A percentile compares a stretch with the other conserved stretches of the same genome.
Conservation (phyloP, 2,888 invertebrate species). For the Agrotis ipsilon region DNA sequence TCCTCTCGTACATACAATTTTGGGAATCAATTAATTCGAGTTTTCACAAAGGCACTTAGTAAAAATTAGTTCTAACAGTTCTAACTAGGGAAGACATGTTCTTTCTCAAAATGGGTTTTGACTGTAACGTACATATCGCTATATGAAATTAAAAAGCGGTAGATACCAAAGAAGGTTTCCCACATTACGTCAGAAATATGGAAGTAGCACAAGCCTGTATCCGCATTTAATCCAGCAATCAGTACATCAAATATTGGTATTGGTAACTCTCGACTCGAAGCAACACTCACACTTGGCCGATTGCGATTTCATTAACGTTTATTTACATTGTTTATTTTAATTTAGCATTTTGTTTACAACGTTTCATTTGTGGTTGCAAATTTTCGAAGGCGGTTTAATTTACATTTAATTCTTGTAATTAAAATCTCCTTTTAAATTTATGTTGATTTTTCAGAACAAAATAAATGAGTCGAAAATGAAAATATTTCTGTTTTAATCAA, state of each 20-base stretch:
- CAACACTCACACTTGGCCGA: constrained; percentile 57
- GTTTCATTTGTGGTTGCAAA: not conserved
- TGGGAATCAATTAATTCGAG: no score
- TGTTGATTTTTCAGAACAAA: constrained; percentile 6
- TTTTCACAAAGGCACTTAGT: no score
- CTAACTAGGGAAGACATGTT: no score
- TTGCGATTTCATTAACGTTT: constrained; percentile 62
- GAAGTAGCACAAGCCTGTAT: constrained; percentile 60
- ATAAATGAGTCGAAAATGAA: not conserved
- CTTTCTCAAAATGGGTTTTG: no score
- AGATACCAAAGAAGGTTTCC: constrained; percentile 31
- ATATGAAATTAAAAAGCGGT: no score
- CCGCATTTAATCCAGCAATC: constrained; percentile 67
- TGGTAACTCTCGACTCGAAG: constrained; percentile 57
- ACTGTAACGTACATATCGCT: no score
- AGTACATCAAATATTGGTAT: constrained; percentile 67
- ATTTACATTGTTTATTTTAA: constrained; percentile 55
- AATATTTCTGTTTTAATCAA: not conserved
- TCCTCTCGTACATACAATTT: no score
- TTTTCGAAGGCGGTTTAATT: constrained; percentile 14
- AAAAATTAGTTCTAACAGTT: no score
- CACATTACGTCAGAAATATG: constrained; percentile 56
- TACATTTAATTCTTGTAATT: not conserved
- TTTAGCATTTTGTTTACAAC: constrained; percentile 23
- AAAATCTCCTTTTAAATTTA: not conserved